Evolutionary conservation across 2,888 invertebrate genomes (phyloP), one percentile per base, ranked within the genome.

Genomic region (Thymelicus acteon): DNA sequence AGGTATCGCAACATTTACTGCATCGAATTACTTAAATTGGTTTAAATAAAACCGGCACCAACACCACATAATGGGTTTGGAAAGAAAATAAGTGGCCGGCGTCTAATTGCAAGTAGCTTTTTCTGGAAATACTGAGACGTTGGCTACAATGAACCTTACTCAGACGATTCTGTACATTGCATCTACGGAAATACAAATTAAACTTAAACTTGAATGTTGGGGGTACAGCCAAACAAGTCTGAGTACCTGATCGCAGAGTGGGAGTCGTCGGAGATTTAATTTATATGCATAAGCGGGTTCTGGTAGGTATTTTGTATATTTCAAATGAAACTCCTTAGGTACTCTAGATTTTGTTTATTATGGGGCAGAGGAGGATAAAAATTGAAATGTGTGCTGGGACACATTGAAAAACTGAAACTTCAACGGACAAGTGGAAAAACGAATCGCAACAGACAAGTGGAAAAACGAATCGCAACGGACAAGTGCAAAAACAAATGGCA

Each of bases 221-320:
- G 80, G 81, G 81, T 81, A 83, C 80, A 79, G 85, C 62, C 86
- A 85, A 89, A 86, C 85, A 85, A 84, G 86, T 87, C 86, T 87
- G 88, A 88, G 88, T 88, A 82, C 83, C 83, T 83, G 54, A 8
- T 24, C 79, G 65, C 64, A 61, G 10, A 58, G 75, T 31, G 31
- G 31, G 31, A 31, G 31, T 31, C 31, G 3, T 75, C 77, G 75
- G 75, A 75, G 75, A 60, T 7, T 73, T 71, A 85, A 85, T 77
- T 48, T 52, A 80, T 19, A 75, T 65, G 76, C 75, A 75, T 19
- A 37, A 67, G 83, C 82, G 80, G 58, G 57, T 63, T 64, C 6
- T n/a, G 19, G 15, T 24, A 44, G 1, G 4, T 12, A 12, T 31
- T 31, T 31, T 31, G 10, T 44, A 10, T 44, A 44, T 2, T 44